These are phyloP conservation scores for Tauraco hartlaubi DNA, from an alignment of 2,797 vertebrate species.

Conservation along the genomic window DNA sequence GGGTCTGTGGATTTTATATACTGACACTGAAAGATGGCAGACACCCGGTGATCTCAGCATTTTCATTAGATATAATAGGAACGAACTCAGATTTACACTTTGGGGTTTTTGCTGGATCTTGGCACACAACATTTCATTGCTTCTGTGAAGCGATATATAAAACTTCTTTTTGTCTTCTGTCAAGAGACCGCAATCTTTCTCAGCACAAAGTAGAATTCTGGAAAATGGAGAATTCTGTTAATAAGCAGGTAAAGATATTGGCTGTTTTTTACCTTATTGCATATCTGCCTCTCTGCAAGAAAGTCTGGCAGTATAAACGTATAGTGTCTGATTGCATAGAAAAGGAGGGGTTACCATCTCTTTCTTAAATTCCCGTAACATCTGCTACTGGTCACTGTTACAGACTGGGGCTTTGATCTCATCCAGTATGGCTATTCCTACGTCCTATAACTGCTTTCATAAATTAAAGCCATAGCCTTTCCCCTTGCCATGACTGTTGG, in stretches of 20 bases:
- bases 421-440: background rate
- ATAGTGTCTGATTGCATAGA: background rate
- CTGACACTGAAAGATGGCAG: background rate
- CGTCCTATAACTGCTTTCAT: background rate
- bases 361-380: background rate
- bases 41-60: background rate
- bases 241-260: background rate
- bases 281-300: background rate
- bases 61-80: background rate
- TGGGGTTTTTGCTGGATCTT: background rate
- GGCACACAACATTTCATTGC: background rate
- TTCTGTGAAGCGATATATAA: background rate
- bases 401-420: slow-evolving; percentile 8
- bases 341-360: background rate
- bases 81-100: background rate
- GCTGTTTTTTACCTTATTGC: background rate
- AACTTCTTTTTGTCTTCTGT: background rate
- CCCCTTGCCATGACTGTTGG: background rate
- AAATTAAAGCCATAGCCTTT: slow-evolving; percentile 22
- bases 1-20: background rate
- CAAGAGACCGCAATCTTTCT: background rate
- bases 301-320: background rate
- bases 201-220: background rate
- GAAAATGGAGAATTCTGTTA: background rate
- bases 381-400: slow-evolving; percentile 51